Evolutionary conservation across 2,113 vertebrate genomes (phyloP).

Genomic region (Labrus mixtus): DNA sequence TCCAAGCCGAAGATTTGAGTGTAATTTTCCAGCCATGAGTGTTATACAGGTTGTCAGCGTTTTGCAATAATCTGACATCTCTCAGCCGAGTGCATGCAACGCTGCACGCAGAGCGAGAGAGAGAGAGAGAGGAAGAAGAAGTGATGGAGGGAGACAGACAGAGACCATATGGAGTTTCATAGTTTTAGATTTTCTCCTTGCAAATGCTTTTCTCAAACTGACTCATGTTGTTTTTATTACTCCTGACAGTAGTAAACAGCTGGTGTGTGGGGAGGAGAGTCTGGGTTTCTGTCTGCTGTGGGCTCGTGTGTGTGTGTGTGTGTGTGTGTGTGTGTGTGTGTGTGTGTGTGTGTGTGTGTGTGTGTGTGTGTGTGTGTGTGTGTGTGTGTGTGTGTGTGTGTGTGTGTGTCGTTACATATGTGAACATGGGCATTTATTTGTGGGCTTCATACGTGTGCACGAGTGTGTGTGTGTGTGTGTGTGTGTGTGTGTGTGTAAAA

Average conservation of each 20-base stretch:
- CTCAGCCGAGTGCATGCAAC: conserved; percentile 34
- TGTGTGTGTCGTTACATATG: conserved; percentile 23
- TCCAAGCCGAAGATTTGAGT: conserved; percentile 55
- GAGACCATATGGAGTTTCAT: conserved; percentile 72
- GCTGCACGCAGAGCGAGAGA: conserved; percentile 9
- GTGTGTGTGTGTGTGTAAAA: conserved; percentile 15
- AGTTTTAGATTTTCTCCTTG: conserved; percentile 71
- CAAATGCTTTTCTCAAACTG: conserved; percentile 72
- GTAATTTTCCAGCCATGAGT: conserved; percentile 58
- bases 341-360: conserved; percentile 1
- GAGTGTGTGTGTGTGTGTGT: neutral
- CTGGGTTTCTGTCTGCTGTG: conserved; percentile 48
- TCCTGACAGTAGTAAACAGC: conserved; percentile 77
- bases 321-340: conserved; percentile 10
- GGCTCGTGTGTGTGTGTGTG: neutral
- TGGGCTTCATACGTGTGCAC: conserved; percentile 6
- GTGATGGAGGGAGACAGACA: conserved; percentile 57
- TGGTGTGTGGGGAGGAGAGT: conserved; percentile 56
- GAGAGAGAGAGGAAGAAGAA: neutral
- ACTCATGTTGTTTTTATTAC: conserved; percentile 74
- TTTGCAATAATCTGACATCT: conserved; percentile 59
- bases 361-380: neutral
- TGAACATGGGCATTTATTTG: neutral
- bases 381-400: neutral
- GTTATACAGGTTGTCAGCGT: conserved; percentile 63